Conservation (phyloP, 2,888 invertebrate species). For the Dryobotodes eremita region DNA sequence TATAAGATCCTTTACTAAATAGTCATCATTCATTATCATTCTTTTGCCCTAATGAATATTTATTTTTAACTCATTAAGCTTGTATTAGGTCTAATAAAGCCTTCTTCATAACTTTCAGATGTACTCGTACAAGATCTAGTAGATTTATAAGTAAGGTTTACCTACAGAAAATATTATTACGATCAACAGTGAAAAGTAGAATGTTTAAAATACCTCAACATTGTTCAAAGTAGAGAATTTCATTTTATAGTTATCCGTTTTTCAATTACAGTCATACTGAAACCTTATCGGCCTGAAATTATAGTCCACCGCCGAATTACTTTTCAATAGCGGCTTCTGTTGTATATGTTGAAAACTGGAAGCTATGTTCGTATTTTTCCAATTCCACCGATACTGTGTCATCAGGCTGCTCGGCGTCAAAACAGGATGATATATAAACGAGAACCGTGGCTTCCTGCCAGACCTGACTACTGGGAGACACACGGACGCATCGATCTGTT, state of each 20-base stretch:
- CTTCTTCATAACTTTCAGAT: neutral
- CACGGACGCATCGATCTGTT: conserved; percentile 64
- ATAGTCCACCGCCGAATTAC: neutral
- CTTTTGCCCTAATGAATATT: neutral
- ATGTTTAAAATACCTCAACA: neutral
- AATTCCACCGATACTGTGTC: conserved; percentile 75
- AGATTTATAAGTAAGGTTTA: neutral
- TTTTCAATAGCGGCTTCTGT: neutral
- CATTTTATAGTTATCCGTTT: neutral
- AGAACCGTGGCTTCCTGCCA: conserved; percentile 85
- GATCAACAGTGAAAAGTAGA: no score
- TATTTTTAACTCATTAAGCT: neutral
- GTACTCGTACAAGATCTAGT: no score
- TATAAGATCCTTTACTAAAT: neutral
- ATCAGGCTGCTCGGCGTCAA: conserved; percentile 83
- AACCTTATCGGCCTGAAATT: neutral
- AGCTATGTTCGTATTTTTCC: conserved; percentile 71
- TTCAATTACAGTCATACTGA: neutral
- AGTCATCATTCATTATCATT: neutral
- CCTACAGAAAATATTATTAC: neutral
- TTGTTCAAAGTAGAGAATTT: neutral
- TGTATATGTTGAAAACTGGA: conserved; percentile 31
- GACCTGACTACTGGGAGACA: conserved; percentile 75
- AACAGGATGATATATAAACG: conserved; percentile 88
- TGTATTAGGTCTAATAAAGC: neutral